These are phyloP conservation scores for Oenanthe oenanthe DNA, from an alignment of 2,113 vertebrate genomes.

Conservation along the genomic window DNA sequence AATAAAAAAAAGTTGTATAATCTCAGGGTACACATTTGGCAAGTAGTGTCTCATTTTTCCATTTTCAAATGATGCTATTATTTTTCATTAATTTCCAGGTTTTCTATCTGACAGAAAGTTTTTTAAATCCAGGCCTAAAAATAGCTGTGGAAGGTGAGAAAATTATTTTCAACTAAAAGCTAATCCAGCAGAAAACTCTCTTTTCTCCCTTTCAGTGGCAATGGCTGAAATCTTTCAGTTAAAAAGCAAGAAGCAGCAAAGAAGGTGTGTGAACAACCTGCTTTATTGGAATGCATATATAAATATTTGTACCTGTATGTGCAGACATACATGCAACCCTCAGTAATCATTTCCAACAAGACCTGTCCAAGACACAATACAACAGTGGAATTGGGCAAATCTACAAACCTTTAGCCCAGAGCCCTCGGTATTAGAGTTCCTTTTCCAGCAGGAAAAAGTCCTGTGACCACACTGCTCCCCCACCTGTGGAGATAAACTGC, in stretches of 20 bases:
- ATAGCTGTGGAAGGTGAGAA: background rate
- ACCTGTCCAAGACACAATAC: background rate
- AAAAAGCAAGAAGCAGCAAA: background rate
- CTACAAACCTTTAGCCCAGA: background rate
- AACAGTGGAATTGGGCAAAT: background rate
- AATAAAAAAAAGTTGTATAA: background rate
- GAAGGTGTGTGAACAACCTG: background rate
- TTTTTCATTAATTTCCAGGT: slow-evolving; percentile 9
- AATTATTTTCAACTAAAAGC: background rate
- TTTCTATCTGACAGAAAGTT: background rate
- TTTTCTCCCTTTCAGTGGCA: background rate
- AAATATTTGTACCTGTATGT: background rate
- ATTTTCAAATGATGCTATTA: slow-evolving; percentile 63
- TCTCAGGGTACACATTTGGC: background rate
- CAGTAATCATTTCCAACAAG: background rate
- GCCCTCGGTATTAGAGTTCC: background rate
- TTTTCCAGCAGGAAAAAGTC: slow-evolving; percentile 8
- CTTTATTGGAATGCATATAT: background rate
- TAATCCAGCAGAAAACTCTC: background rate
- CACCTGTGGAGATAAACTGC: background rate
- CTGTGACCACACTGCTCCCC: background rate
- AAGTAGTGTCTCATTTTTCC: slow-evolving; percentile 72
- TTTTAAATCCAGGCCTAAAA: slow-evolving; percentile 9
- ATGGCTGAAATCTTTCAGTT: background rate
- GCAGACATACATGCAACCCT: background rate